These are phyloP conservation scores for Linnaemya tessellans DNA, from an alignment of 2,888 invertebrate genomes.

Conservation along the genomic window DNA sequence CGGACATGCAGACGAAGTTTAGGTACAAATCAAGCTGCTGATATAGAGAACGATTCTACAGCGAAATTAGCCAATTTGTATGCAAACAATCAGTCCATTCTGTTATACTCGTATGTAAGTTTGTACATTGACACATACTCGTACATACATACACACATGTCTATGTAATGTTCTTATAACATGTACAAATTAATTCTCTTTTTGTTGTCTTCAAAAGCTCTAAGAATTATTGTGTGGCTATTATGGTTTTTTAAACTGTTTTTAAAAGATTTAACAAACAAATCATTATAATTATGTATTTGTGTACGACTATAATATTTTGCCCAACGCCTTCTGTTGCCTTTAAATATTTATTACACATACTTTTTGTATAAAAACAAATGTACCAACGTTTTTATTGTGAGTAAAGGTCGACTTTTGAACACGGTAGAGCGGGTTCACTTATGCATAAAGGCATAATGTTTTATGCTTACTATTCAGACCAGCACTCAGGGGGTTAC, in stretches of 20 bases:
- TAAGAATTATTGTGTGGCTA: slow-evolving; percentile 71
- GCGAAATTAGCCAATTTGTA: slow-evolving; percentile 76
- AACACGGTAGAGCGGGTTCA: neutral
- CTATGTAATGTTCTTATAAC: slow-evolving; percentile 56
- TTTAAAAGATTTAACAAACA: slow-evolving; percentile 59
- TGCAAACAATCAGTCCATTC: slow-evolving; percentile 64
- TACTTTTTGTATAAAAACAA: neutral
- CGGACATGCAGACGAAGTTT: slow-evolving; percentile 42
- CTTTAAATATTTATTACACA: slow-evolving; percentile 1
- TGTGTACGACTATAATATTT: slow-evolving; percentile 25
- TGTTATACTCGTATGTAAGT: slow-evolving; percentile 9
- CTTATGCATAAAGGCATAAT: too few relatives aligned
- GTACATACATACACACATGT: neutral
- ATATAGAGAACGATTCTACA: slow-evolving; percentile 62
- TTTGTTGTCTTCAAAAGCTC: slow-evolving; percentile 32
- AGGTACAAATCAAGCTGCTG: slow-evolving; percentile 60
- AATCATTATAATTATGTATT: slow-evolving; percentile 67
- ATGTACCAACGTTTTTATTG: neutral
- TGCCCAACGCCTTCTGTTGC: slow-evolving; percentile 41
- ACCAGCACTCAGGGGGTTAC: too few relatives aligned
- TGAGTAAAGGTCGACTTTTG: slow-evolving; percentile 5
- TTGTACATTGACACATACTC: neutral
- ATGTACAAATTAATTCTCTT: slow-evolving; percentile 47
- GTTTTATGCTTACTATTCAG: too few relatives aligned
- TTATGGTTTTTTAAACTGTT: slow-evolving; percentile 73